phyloP scores from a whole-genome alignment of 2,888 invertebrate species.

The Iphiclides podalirius region DNA sequence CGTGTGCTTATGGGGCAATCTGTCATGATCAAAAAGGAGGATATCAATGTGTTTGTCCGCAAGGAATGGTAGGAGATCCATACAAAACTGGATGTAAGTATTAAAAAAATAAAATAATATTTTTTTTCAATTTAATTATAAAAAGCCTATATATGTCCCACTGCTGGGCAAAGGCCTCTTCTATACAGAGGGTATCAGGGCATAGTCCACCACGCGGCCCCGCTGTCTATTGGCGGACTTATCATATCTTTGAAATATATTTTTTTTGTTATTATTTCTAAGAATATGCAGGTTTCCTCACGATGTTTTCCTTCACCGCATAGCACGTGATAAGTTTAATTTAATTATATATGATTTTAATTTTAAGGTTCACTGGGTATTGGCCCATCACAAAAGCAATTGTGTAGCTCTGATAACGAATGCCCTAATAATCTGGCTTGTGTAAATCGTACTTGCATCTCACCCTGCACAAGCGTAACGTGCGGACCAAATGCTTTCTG shows the following conservation, averaged over 20 bases:
- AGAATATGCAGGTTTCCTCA: no score
- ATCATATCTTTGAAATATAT: no score
- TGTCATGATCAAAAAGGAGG: conserved; percentile 93
- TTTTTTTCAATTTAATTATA: conserved; percentile 1
- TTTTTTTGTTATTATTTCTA: no score
- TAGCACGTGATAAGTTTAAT: no score
- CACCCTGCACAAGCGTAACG: conserved; percentile 87
- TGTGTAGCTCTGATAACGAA: conserved; percentile 86
- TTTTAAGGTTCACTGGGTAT: conserved; percentile 55
- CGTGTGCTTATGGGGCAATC: conserved; percentile 93
- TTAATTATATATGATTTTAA: conserved; percentile 11
- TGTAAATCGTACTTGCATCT: conserved; percentile 87
- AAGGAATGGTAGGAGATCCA: conserved; percentile 90
- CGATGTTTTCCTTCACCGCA: no score
- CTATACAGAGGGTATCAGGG: no score
- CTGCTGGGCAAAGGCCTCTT: no score
- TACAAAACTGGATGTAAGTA: conserved; percentile 90
- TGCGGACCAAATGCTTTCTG: conserved; percentile 93
- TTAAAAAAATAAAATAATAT: conserved; percentile 3
- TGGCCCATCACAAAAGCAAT: conserved; percentile 79
- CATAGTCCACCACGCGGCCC: no score
- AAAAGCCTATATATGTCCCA: no score
- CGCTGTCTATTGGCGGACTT: no score
- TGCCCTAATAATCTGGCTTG: conserved; percentile 91
- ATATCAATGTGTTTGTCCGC: conserved; percentile 91